A percentile compares a stretch with the other conserved stretches of the same genome.
phyloP scores from a whole-genome alignment of 2,888 invertebrate species.

The Himalopsyche anomala region DNA sequence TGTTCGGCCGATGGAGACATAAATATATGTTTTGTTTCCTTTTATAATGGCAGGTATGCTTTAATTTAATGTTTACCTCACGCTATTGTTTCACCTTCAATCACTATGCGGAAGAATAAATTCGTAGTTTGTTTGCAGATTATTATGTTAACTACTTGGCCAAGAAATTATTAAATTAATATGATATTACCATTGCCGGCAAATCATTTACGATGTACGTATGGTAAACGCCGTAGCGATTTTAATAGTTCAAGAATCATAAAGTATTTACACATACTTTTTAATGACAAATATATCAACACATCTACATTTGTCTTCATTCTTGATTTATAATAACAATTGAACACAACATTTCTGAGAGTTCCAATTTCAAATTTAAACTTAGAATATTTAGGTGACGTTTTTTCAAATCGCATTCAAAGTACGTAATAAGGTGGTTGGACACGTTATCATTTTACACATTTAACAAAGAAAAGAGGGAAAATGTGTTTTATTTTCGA shows the following conservation, averaged over 20 bases:
- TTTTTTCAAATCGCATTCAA: neutral
- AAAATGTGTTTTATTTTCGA: conserved; percentile 25
- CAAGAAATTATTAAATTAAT: neutral
- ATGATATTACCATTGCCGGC: neutral
- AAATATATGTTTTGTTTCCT: neutral
- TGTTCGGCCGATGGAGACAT: conserved; percentile 6
- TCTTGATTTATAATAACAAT: neutral
- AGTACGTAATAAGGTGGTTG: neutral
- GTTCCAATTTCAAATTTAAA: no score
- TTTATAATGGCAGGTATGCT: neutral
- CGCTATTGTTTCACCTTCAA: conserved; percentile 42
- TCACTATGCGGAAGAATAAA: conserved; percentile 38
- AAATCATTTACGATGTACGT: neutral
- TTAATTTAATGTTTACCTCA: conserved; percentile 31
- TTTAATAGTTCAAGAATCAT: no score
- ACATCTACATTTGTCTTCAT: neutral
- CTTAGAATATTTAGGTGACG: neutral
- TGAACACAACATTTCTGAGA: neutral
- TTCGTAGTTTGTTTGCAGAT: conserved; percentile 1
- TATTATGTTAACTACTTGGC: neutral
- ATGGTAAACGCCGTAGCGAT: neutral
- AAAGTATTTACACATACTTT: neutral
- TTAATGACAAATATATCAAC: neutral
- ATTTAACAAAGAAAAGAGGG: neutral
- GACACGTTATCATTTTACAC: conserved; percentile 10